Evolutionary conservation across 1,140 invertebrate species (phyloP).

Genomic region (Aphaenogaster ashmeadi): DNA sequence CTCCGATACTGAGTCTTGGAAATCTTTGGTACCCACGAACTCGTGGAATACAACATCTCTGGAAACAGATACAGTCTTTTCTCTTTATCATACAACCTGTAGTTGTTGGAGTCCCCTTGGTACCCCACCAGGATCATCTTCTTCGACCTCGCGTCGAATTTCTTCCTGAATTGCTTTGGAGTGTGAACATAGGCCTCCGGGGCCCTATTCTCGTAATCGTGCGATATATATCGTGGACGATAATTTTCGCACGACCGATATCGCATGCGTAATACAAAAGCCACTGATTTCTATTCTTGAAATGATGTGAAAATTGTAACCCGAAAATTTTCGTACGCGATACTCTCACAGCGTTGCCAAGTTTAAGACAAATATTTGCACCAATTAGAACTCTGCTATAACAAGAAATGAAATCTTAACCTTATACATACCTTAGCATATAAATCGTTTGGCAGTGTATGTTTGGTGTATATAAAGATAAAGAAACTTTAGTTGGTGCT

Average conservation of each 20-base stretch:
- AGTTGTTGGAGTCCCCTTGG: conserved; percentile 78
- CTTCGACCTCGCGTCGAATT: conserved; percentile 79
- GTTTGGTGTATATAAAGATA: too few relatives aligned
- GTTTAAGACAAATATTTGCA: not conserved
- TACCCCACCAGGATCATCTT: conserved; percentile 28
- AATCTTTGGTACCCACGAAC: too few relatives aligned
- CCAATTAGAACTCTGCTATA: not conserved
- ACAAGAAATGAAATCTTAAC: not conserved
- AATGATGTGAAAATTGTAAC: not conserved
- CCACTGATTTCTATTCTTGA: not conserved
- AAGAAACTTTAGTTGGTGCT: too few relatives aligned
- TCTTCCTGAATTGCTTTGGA: conserved; percentile 76
- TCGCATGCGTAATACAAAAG: not conserved
- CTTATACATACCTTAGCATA: too few relatives aligned
- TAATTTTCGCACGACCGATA: not conserved
- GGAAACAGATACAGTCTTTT: not conserved
- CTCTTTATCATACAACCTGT: conserved; percentile 75
- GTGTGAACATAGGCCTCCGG: conserved; percentile 74
- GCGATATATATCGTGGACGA: not conserved
- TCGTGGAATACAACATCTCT: not conserved
- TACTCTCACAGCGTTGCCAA: conserved; percentile 1
- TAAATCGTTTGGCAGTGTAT: too few relatives aligned
- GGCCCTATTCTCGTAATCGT: too few relatives aligned
- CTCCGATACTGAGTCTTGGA: too few relatives aligned
- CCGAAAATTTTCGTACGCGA: not conserved